Percentiles rank a stretch among this genome's conserved stretches.
These are phyloP conservation scores for Plumapathes pennacea DNA, from an alignment of 92 coral and sea anemone species.

Conservation along the genomic window DNA sequence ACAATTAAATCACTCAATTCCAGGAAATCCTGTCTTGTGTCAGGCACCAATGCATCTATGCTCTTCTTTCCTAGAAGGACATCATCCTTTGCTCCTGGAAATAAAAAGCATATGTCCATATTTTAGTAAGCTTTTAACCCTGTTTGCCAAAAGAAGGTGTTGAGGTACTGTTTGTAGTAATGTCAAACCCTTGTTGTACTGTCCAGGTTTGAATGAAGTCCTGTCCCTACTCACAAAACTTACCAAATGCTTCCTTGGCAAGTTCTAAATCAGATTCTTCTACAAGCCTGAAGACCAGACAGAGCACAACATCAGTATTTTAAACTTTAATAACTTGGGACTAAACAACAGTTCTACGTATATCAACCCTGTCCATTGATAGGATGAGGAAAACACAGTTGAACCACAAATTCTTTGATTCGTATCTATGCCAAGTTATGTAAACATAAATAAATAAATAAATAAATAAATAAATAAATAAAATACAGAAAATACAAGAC, in stretches of 20 bases:
- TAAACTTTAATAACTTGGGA: too few relatives aligned
- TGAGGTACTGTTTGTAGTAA: not conserved
- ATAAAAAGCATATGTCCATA: not conserved
- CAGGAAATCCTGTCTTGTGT: conserved; percentile 69
- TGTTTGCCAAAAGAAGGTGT: not conserved
- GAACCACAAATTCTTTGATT: too few relatives aligned
- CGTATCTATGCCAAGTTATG: too few relatives aligned
- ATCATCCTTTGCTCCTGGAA: conserved; percentile 36
- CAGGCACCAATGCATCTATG: conserved; percentile 81
- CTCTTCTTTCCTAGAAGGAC: conserved; percentile 41
- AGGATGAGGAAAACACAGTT: too few relatives aligned
- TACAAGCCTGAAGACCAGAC: conserved; percentile 57
- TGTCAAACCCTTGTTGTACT: not conserved
- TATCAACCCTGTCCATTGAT: too few relatives aligned
- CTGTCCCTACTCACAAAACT: conserved; percentile 18
- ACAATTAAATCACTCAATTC: conserved; percentile 88
- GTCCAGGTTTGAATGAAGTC: not conserved
- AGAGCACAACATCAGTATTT: not conserved
- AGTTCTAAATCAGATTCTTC: conserved; percentile 93
- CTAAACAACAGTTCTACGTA: too few relatives aligned
- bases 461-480: too few relatives aligned
- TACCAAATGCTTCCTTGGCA: conserved; percentile 96
- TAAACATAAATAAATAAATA: too few relatives aligned
- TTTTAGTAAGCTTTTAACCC: not conserved
- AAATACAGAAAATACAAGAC: too few relatives aligned